These are phyloP conservation scores for Hippocampus guttulatus DNA, from an alignment of 2,113 vertebrate species.

Conservation along the genomic window DNA sequence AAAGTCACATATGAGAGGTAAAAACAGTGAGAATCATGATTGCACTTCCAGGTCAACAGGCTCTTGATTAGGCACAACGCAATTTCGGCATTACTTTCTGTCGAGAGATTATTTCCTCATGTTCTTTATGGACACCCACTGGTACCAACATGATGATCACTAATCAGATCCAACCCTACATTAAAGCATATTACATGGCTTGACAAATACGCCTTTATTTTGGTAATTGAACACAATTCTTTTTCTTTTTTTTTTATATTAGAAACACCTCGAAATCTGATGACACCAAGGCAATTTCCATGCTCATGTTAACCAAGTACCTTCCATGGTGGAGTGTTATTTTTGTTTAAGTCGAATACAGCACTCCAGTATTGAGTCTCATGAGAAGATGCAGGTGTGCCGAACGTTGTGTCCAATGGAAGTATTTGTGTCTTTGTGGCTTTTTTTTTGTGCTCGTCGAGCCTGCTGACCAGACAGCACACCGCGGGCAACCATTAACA, in stretches of 20 bases:
- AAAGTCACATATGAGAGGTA: background rate
- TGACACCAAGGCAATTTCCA: too few relatives aligned
- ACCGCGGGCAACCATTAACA: conserved; percentile 48
- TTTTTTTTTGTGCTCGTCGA: conserved; percentile 21
- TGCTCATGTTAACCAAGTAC: too few relatives aligned
- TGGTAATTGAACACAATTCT: too few relatives aligned
- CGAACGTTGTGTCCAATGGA: background rate
- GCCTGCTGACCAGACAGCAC: conserved; percentile 67
- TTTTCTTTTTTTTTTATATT: too few relatives aligned
- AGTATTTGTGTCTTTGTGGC: background rate
- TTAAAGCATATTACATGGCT: background rate
- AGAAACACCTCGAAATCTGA: too few relatives aligned
- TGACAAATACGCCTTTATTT: background rate
- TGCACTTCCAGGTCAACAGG: conserved; percentile 57
- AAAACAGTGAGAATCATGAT: conserved; percentile 18
- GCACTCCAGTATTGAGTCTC: too few relatives aligned
- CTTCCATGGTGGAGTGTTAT: too few relatives aligned
- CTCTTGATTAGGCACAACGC: conserved; percentile 29
- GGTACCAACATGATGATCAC: background rate
- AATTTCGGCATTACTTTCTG: background rate
- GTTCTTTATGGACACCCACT: background rate
- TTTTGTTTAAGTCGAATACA: too few relatives aligned
- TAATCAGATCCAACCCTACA: background rate
- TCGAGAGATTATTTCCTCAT: too few relatives aligned
- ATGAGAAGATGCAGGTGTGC: background rate